phyloP scores from a whole-genome alignment of 2,888 invertebrate genomes.

The Phania funesta region DNA sequence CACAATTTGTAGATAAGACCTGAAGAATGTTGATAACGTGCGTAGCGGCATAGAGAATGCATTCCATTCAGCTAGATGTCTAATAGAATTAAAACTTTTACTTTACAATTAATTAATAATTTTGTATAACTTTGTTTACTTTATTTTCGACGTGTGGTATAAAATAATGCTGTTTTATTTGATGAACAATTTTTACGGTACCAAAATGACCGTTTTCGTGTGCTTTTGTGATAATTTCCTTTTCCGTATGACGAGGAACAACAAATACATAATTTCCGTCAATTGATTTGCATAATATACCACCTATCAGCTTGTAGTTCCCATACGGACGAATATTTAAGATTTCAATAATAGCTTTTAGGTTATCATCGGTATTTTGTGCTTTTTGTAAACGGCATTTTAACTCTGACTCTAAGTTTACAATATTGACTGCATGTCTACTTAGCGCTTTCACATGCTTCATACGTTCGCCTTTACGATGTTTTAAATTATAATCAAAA shows the following conservation, averaged over 20 bases:
- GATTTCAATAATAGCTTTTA: background rate
- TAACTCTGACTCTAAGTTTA: background rate
- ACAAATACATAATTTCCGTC: background rate
- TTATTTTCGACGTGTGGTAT: background rate
- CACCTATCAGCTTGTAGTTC: background rate
- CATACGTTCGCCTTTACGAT: background rate
- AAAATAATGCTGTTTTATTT: background rate
- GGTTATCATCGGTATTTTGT: background rate
- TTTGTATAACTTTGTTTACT: background rate
- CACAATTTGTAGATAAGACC: too few relatives aligned
- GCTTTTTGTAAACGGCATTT: background rate
- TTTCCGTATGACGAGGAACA: background rate
- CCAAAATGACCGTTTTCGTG: background rate
- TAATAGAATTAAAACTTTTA: too few relatives aligned
- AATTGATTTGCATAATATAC: background rate
- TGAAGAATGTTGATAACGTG: too few relatives aligned
- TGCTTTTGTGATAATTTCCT: background rate
- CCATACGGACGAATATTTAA: background rate
- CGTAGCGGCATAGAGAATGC: too few relatives aligned
- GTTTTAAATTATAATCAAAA: constrained; percentile 36
- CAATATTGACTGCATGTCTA: background rate
- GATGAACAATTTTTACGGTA: background rate
- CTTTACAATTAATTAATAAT: too few relatives aligned
- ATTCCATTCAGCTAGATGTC: too few relatives aligned
- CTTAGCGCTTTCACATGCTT: background rate